Evolutionary conservation across 2,888 invertebrate species (phyloP).

Genomic region (Seira musarum): DNA sequence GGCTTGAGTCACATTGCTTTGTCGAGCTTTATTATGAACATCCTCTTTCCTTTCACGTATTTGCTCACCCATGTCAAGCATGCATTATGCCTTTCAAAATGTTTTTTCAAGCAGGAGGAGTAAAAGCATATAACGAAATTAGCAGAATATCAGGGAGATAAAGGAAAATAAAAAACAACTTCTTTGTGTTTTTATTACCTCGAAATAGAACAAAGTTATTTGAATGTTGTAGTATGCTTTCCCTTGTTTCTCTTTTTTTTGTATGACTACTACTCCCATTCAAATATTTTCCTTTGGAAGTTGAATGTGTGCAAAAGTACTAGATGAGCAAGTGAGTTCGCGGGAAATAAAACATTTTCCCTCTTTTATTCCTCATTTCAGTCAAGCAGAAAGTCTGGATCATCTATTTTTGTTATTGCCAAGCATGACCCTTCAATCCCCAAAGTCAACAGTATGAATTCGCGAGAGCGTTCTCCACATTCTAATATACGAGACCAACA

Average conservation of each 20-base stretch:
- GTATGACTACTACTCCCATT: background rate
- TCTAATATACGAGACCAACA: background rate
- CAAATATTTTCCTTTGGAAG: conserved; percentile 1
- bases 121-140: background rate
- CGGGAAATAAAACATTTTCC: background rate
- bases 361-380: conserved; percentile 4
- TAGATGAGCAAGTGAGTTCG: background rate
- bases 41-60: conserved; percentile 17
- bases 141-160: conserved; percentile 5
- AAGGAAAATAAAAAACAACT: background rate
- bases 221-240: background rate
- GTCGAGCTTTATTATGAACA: conserved; percentile 10
- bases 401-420: conserved; percentile 1
- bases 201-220: background rate
- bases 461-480: background rate
- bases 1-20: conserved; percentile 31
- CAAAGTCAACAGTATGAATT: background rate
- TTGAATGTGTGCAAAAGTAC: conserved; percentile 2
- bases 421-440: conserved; percentile 4
- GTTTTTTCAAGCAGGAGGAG: background rate
- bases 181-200: conserved; percentile 1
- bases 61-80: conserved; percentile 25
- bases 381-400: conserved; percentile 1
- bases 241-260: background rate
- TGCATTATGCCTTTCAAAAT: conserved; percentile 1